These are phyloP conservation scores for Bombycilla garrulus DNA, from an alignment of 2,113 vertebrate genomes.

Conservation along the genomic window DNA sequence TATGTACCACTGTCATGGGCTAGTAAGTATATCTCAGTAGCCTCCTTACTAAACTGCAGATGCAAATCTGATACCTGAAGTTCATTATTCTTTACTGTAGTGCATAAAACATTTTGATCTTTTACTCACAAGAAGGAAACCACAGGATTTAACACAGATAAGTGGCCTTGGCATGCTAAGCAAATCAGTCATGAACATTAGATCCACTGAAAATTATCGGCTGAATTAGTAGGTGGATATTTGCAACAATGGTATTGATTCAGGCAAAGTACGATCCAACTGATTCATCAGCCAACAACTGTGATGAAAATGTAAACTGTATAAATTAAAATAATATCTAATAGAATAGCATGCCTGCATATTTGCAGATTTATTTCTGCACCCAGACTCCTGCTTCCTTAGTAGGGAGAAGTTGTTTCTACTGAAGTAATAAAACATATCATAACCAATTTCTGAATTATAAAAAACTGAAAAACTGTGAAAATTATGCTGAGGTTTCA, in stretches of 20 bases:
- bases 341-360: not conserved
- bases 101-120: not conserved
- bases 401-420: not conserved
- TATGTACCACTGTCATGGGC: not conserved
- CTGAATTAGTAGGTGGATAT: constrained; percentile 12
- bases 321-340: not conserved
- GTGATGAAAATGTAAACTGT: not conserved
- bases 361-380: not conserved
- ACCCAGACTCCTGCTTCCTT: not conserved
- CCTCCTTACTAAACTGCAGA: not conserved
- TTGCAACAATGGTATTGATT: not conserved
- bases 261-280: not conserved
- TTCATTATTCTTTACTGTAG: not conserved
- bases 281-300: not conserved
- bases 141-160: not conserved
- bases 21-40: not conserved
- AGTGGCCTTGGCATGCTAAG: not conserved
- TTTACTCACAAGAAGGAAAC: not conserved
- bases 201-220: not conserved
- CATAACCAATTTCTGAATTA: not conserved
- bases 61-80: not conserved
- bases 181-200: not conserved
- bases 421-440: not conserved
- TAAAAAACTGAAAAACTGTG: not conserved
- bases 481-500: not conserved